Percentiles rank a stretch among this genome's conserved stretches.
Evolutionary conservation across 2,113 vertebrate species (phyloP).

Genomic region (Strix aluco): DNA sequence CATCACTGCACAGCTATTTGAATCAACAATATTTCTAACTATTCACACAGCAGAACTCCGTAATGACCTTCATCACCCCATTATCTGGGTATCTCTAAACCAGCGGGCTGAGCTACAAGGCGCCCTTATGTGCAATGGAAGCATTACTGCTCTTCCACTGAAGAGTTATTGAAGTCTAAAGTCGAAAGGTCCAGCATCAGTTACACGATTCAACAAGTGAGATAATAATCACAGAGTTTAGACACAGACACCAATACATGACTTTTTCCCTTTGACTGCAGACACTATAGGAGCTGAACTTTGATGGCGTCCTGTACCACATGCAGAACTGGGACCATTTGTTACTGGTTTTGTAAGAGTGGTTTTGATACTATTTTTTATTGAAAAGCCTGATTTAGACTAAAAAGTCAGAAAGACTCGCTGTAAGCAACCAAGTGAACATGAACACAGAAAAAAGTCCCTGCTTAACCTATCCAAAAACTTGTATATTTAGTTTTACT

Average conservation of each 20-base stretch:
- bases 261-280: background rate
- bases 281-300: background rate
- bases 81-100: background rate
- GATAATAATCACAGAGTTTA: background rate
- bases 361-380: background rate
- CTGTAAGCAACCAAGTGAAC: background rate
- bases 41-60: background rate
- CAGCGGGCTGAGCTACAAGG: background rate
- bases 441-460: accelerated
- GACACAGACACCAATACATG: background rate
- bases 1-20: background rate
- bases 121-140: background rate
- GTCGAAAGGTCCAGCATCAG: background rate
- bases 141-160: background rate
- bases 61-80: background rate
- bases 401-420: background rate
- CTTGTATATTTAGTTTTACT: background rate
- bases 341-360: background rate
- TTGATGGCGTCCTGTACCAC: background rate
- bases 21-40: background rate
- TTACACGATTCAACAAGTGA: background rate
- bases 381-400: background rate
- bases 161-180: background rate
- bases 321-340: background rate
- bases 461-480: background rate